Evolutionary conservation across 2,888 invertebrate species (phyloP).

Genomic region (Scaptomyza flava): DNA sequence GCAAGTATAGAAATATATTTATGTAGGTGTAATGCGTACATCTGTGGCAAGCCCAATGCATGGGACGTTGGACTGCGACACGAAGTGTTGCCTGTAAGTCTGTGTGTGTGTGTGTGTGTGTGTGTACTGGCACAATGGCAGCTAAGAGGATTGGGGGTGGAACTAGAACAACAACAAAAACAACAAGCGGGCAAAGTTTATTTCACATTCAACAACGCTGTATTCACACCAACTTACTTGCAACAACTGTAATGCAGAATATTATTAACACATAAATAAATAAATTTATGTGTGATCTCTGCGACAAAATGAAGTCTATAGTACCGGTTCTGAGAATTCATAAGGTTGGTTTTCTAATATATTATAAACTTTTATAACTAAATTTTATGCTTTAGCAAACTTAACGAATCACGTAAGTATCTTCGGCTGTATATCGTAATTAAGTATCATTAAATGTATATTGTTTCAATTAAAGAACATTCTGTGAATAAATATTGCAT

Average conservation of each 20-base stretch:
- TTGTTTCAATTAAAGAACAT: neutral
- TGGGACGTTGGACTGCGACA: neutral
- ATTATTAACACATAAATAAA: neutral
- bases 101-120: slow-evolving; percentile 32
- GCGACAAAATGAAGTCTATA: neutral
- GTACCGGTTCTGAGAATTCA: neutral
- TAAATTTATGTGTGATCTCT: neutral
- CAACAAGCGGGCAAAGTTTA: neutral
- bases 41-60: slow-evolving; percentile 11
- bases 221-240: slow-evolving; percentile 8
- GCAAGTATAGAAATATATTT: slow-evolving; percentile 7
- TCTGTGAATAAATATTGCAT: neutral
- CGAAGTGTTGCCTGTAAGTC: neutral
- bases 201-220: neutral
- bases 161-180: slow-evolving; percentile 17
- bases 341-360: too few species aligned
- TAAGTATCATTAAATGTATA: neutral
- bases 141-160: neutral
- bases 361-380: too few species aligned
- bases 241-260: neutral
- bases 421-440: neutral
- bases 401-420: neutral
- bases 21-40: neutral
- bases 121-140: slow-evolving; percentile 38
- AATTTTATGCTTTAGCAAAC: neutral